Evolutionary conservation across 2,113 vertebrate species (phyloP).

Genomic region (Oncorhynchus kisutch): DNA sequence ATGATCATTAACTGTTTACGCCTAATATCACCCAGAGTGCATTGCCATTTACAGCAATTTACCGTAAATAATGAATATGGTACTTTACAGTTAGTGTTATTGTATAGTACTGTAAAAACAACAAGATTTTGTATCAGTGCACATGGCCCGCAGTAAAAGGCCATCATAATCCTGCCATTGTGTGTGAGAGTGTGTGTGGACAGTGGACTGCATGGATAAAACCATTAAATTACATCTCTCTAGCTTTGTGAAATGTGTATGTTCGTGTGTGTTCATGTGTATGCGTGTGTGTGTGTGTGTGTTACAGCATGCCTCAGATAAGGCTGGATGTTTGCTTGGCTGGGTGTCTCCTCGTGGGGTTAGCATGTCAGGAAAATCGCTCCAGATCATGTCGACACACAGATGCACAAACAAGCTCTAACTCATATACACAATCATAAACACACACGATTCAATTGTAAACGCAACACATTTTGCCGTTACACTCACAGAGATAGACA

Average conservation of each 20-base stretch:
- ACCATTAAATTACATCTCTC: background rate
- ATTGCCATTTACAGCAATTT: too few relatives aligned
- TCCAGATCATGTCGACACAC: background rate
- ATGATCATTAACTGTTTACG: too few relatives aligned
- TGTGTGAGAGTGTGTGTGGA: background rate
- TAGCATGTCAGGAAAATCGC: constrained; percentile 4
- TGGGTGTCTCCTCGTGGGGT: constrained; percentile 7
- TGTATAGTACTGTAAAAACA: too few relatives aligned
- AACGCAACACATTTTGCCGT: background rate
- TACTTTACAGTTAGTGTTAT: too few relatives aligned
- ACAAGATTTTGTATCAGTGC: background rate
- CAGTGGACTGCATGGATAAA: background rate
- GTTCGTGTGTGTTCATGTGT: too few relatives aligned
- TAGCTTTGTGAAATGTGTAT: background rate
- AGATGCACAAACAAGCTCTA: background rate
- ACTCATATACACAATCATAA: background rate
- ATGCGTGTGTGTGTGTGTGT: background rate
- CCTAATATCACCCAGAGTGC: too few relatives aligned
- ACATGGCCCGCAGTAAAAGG: background rate
- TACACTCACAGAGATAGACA: background rate
- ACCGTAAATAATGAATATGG: too few relatives aligned
- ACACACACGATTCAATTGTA: background rate
- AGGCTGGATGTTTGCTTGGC: background rate
- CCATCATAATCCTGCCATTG: background rate
- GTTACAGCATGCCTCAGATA: background rate